Conservation (phyloP, 2,797 vertebrate genomes). For the Danio kyathit region DNA sequence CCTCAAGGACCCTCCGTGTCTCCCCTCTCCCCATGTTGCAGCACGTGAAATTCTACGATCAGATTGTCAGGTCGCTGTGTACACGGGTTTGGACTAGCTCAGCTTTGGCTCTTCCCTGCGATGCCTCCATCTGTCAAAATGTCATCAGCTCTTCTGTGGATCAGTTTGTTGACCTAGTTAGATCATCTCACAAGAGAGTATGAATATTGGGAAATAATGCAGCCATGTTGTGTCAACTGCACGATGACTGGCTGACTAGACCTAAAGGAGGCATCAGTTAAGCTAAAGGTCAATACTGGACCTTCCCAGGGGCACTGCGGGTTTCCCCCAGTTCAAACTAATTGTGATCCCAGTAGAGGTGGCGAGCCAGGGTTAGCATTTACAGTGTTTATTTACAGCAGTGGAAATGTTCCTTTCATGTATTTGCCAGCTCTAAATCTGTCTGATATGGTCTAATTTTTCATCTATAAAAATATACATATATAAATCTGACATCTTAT, state of each 20-base stretch:
- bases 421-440: neutral
- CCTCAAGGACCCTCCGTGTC: conserved; percentile 63
- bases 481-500: no score
- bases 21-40: conserved; percentile 9
- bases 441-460: neutral
- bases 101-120: conserved; percentile 16
- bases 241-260: conserved; percentile 28
- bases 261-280: neutral
- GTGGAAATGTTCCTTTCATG: neutral
- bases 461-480: no score
- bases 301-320: neutral
- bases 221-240: conserved; percentile 25
- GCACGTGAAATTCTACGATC: neutral
- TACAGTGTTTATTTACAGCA: neutral
- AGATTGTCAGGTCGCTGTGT: conserved; percentile 7
- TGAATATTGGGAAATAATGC: conserved; percentile 6
- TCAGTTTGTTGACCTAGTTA: conserved; percentile 37
- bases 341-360: neutral
- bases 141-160: conserved; percentile 52
- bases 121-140: conserved; percentile 48
- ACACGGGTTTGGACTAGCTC: conserved; percentile 22
- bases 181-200: neutral
- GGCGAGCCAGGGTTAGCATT: neutral
- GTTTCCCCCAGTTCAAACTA: neutral
- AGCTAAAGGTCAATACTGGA: neutral